These are phyloP conservation scores for Pipra filicauda DNA, from an alignment of 2,113 vertebrate species.

Conservation along the genomic window DNA sequence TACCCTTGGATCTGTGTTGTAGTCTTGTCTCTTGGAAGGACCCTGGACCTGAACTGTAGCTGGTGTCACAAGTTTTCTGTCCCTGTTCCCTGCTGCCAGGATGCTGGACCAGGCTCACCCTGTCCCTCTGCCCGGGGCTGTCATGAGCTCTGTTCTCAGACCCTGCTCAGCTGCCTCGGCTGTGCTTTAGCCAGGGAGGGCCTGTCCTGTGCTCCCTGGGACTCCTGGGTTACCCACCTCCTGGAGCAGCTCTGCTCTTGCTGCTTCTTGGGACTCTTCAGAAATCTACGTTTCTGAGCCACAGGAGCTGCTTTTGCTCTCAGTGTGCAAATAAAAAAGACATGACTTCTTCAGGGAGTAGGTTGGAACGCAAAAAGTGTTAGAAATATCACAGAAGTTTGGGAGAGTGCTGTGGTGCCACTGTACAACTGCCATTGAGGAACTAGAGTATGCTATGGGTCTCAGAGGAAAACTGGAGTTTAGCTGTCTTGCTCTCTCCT, in stretches of 20 bases:
- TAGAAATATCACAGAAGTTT: neutral
- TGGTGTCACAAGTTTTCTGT: neutral
- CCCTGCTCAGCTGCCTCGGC: neutral
- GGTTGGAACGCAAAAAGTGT: neutral
- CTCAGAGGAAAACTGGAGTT: neutral
- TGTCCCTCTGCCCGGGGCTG: neutral
- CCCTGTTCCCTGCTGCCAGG: neutral
- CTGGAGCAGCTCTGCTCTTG: neutral
- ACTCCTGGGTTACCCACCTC: neutral
- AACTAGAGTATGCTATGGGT: neutral
- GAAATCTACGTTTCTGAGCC: neutral
- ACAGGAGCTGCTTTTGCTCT: neutral
- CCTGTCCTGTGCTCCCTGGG: neutral
- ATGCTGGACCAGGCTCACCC: fast-evolving
- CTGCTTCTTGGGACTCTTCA: neutral
- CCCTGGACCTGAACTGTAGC: neutral
- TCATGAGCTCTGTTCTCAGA: no score
- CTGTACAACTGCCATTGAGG: neutral
- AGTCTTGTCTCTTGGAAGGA: neutral
- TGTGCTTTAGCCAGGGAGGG: neutral
- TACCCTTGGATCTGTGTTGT: neutral
- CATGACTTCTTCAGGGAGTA: neutral
- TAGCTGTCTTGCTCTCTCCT: neutral
- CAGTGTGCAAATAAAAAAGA: neutral
- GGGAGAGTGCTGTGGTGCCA: neutral